A percentile compares a stretch with the other conserved stretches of the same genome.
Evolutionary conservation across 2,888 invertebrate species (phyloP).

Genomic region (Dicyrtomina minuta): DNA sequence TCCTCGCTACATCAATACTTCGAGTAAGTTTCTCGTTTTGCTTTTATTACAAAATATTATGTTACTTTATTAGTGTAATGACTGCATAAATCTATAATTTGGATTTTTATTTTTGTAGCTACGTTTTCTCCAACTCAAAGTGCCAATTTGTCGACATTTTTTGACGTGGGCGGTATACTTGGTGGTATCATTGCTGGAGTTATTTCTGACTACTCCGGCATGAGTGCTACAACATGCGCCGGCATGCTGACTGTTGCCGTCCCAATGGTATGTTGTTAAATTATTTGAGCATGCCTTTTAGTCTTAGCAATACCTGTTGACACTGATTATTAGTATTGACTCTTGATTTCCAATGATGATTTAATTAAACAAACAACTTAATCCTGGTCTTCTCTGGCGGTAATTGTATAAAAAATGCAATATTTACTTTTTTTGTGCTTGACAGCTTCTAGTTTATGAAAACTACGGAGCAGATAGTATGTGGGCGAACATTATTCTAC

Average conservation of each 20-base stretch:
- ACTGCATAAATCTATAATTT: conserved; percentile 16
- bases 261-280: conserved; percentile 69
- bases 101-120: conserved; percentile 59
- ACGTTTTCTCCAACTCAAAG: conserved; percentile 68
- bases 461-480: conserved; percentile 67
- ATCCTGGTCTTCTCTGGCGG: no score
- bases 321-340: no score
- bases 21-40: conserved; percentile 66
- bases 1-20: conserved; percentile 80
- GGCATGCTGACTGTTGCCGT: conserved; percentile 76
- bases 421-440: conserved; percentile 45
- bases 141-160: conserved; percentile 76
- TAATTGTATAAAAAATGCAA: conserved; percentile 5
- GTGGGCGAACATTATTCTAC: conserved; percentile 65
- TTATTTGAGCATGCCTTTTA: not conserved
- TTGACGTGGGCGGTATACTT: conserved; percentile 85
- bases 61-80: not conserved
- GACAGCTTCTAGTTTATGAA: conserved; percentile 78
- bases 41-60: not conserved
- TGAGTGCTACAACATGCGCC: conserved; percentile 84
- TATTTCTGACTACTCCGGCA: conserved; percentile 77
- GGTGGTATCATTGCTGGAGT: conserved; percentile 88
- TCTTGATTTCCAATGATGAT: no score
- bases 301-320: not conserved
- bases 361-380: no score